Percentiles rank a stretch among this genome's conserved stretches.
These are phyloP conservation scores for Antechinus stuartii DNA, from an alignment of 2,113 vertebrate genomes.

Conservation along the genomic window DNA sequence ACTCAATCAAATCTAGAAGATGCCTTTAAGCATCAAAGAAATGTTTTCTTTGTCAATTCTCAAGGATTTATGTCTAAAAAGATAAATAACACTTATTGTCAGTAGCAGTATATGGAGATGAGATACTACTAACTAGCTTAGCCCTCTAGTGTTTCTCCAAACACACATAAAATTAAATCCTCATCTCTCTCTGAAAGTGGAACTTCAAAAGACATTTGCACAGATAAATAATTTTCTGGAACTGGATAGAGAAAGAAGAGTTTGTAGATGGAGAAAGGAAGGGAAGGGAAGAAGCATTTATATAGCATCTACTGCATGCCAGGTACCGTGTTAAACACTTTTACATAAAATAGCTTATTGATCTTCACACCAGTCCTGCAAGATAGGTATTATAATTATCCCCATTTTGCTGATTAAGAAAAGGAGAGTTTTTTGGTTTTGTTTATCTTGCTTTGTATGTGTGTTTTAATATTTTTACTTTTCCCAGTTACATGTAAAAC, in stretches of 20 bases:
- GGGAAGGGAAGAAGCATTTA: not conserved
- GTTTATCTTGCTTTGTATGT: no score
- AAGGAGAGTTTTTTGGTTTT: not conserved
- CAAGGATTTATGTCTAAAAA: constrained; percentile 24
- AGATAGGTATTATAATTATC: no score
- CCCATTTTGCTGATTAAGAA: no score
- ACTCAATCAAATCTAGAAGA: not conserved
- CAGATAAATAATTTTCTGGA: not conserved
- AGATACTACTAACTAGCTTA: not conserved
- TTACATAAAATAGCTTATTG: not conserved
- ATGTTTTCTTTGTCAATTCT: not conserved
- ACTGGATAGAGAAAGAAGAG: not conserved
- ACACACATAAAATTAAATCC: not conserved
- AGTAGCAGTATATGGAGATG: not conserved
- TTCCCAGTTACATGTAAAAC: no score
- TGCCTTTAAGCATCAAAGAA: not conserved
- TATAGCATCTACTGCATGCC: not conserved
- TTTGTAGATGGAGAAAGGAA: not conserved
- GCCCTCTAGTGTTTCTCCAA: constrained; percentile 11
- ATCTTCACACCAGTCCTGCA: not conserved
- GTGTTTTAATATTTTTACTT: no score
- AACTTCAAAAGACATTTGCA: not conserved
- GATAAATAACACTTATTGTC: not conserved
- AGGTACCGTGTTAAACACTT: not conserved
- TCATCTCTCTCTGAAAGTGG: not conserved